These are phyloP conservation scores for Noturus placidus DNA, from an alignment of 2,113 vertebrate species.

Conservation along the genomic window DNA sequence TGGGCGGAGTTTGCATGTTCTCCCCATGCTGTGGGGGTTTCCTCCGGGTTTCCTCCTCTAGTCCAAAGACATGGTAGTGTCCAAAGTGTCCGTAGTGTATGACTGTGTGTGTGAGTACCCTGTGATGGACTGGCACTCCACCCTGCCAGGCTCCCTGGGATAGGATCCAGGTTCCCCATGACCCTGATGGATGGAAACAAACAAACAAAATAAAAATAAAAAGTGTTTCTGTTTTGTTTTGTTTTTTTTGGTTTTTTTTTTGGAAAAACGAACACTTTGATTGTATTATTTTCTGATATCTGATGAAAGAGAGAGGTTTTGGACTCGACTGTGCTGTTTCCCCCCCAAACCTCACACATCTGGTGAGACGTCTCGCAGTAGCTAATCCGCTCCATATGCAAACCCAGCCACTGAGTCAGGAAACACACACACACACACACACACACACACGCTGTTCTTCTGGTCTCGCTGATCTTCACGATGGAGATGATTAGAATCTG, in stretches of 20 bases:
- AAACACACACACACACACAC: slow-evolving; percentile 9
- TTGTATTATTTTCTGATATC: neutral
- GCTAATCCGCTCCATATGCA: slow-evolving; percentile 57
- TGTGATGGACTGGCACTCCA: too few species aligned
- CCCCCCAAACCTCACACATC: slow-evolving; percentile 45
- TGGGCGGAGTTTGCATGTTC: too few species aligned
- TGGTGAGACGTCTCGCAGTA: slow-evolving; percentile 46
- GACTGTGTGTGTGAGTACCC: too few species aligned
- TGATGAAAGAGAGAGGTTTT: neutral
- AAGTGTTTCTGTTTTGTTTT: too few species aligned
- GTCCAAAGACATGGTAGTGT: too few species aligned
- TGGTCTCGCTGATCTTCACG: neutral
- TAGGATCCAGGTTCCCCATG: too few species aligned
- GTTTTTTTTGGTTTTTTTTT: neutral
- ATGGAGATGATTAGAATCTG: neutral
- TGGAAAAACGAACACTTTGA: neutral
- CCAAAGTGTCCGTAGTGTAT: too few species aligned
- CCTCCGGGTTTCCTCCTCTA: too few species aligned
- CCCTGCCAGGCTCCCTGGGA: too few species aligned
- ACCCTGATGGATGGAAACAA: too few species aligned
- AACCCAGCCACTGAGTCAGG: slow-evolving; percentile 23
- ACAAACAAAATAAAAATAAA: too few species aligned
- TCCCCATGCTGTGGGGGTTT: too few species aligned
- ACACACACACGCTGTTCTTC: slow-evolving; percentile 2
- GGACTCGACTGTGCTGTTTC: slow-evolving; percentile 5